phyloP scores from a whole-genome alignment of 2,888 invertebrate genomes.

The Laothoe populi region DNA sequence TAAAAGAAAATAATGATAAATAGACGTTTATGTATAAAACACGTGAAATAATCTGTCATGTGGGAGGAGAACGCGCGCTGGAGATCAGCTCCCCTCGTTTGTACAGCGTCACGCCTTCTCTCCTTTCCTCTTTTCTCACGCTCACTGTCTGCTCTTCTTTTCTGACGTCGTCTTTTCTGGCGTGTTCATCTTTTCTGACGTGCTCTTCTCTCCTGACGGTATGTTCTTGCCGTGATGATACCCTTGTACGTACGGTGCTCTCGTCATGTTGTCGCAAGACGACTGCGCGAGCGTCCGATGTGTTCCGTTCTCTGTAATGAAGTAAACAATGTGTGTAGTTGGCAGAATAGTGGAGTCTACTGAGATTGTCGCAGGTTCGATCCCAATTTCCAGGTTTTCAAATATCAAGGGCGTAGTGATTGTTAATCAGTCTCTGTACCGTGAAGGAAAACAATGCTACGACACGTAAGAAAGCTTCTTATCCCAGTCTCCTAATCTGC shows the following conservation, averaged over 20 bases:
- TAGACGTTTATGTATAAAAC: conserved; percentile 81
- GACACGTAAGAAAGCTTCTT: too few relatives aligned
- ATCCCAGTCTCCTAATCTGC: too few relatives aligned
- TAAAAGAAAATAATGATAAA: conserved; percentile 68
- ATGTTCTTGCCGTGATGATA: conserved; percentile 51
- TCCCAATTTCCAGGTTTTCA: too few relatives aligned
- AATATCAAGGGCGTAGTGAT: too few relatives aligned
- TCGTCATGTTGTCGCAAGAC: conserved; percentile 73
- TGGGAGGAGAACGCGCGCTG: conserved; percentile 85
- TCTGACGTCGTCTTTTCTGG: conserved; percentile 69
- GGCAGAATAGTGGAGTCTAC: background rate
- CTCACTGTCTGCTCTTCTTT: conserved; percentile 29
- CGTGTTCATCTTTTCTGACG: conserved; percentile 51
- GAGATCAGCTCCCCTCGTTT: conserved; percentile 93
- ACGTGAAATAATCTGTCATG: conserved; percentile 68
- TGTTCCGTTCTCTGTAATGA: conserved; percentile 77
- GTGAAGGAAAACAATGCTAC: too few relatives aligned
- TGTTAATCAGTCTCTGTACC: too few relatives aligned
- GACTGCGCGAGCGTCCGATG: conserved; percentile 74
- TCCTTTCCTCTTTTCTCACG: conserved; percentile 50
- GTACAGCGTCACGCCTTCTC: conserved; percentile 85
- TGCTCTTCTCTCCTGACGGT: conserved; percentile 44
- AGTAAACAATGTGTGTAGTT: background rate
- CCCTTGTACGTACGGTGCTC: conserved; percentile 82
- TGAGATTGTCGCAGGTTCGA: background rate